These are phyloP conservation scores for Tiliacea aurago DNA, from an alignment of 2,888 invertebrate species.

Conservation along the genomic window DNA sequence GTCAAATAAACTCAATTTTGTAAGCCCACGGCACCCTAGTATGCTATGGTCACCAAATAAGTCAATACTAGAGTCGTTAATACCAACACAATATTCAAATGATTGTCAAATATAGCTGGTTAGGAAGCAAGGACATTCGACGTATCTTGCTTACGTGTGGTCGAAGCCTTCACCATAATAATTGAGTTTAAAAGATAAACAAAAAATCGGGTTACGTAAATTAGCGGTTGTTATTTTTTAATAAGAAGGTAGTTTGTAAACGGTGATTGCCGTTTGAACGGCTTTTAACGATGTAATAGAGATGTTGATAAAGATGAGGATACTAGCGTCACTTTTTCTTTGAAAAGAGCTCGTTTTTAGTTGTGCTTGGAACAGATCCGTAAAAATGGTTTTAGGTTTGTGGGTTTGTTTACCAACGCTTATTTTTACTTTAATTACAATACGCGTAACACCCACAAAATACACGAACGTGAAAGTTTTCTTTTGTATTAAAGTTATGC, in stretches of 20 bases:
- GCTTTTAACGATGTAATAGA: too few species aligned
- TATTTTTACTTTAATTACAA: too few species aligned
- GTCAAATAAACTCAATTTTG: conserved; percentile 10
- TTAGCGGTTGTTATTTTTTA: conserved; percentile 45
- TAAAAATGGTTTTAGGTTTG: too few species aligned
- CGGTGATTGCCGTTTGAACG: neutral
- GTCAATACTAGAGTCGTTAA: conserved; percentile 9
- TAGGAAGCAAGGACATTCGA: conserved; percentile 60
- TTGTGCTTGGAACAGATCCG: neutral
- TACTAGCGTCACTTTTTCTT: too few species aligned
- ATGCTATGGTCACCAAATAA: conserved; percentile 25
- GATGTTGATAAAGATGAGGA: too few species aligned
- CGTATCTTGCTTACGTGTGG: conserved; percentile 25
- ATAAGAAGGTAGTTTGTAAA: conserved; percentile 6
- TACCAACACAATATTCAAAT: conserved; percentile 55
- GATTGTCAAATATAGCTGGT: conserved; percentile 58
- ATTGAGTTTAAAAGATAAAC: conserved; percentile 50
- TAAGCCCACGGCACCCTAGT: neutral
- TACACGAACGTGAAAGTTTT: too few species aligned
- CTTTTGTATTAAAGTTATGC: too few species aligned
- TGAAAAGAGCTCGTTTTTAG: neutral
- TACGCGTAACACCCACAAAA: too few species aligned
- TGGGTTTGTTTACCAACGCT: too few species aligned
- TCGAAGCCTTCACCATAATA: conserved; percentile 62
- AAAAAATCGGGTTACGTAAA: conserved; percentile 53